Evolutionary conservation across 2,888 invertebrate species (phyloP).

Genomic region (Xylocampa areola): DNA sequence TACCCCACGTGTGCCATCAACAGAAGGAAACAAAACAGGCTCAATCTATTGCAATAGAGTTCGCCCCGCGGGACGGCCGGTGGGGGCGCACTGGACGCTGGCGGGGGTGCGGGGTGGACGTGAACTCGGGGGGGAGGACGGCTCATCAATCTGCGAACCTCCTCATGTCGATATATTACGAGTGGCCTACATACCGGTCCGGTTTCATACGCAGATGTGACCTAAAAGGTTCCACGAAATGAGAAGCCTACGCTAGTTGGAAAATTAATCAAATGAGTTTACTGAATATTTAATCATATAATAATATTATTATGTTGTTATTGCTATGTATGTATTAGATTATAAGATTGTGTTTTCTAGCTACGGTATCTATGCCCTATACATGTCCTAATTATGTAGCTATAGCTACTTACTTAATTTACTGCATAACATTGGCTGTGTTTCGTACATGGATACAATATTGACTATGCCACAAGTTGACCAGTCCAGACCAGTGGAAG

Average conservation of each 20-base stretch:
- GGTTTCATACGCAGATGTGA: constrained; percentile 79
- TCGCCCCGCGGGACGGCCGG: constrained; percentile 61
- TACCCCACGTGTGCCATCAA: constrained; percentile 49
- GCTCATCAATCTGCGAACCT: constrained; percentile 83
- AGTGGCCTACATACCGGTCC: constrained; percentile 79
- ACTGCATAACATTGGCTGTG: too few relatives aligned
- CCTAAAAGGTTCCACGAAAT: constrained; percentile 66
- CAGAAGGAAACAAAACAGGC: constrained; percentile 73
- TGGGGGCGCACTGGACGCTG: constrained; percentile 59
- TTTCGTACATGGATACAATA: too few relatives aligned
- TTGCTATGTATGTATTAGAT: not conserved
- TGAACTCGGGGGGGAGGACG: constrained; percentile 46
- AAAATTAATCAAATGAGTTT: constrained; percentile 44
- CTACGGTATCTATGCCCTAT: too few relatives aligned
- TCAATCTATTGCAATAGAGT: constrained; percentile 70
- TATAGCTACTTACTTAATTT: too few relatives aligned
- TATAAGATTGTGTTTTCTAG: too few relatives aligned
- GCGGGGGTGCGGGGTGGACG: constrained; percentile 47
- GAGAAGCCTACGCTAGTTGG: constrained; percentile 40
- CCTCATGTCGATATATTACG: constrained; percentile 81
- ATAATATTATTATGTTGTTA: constrained; percentile 1
- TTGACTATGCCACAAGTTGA: too few relatives aligned
- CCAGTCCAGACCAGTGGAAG: too few relatives aligned
- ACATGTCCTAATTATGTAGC: too few relatives aligned
- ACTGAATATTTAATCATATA: constrained; percentile 3